phyloP scores from a whole-genome alignment of 2,888 invertebrate genomes.

The Parnassius orleans region DNA sequence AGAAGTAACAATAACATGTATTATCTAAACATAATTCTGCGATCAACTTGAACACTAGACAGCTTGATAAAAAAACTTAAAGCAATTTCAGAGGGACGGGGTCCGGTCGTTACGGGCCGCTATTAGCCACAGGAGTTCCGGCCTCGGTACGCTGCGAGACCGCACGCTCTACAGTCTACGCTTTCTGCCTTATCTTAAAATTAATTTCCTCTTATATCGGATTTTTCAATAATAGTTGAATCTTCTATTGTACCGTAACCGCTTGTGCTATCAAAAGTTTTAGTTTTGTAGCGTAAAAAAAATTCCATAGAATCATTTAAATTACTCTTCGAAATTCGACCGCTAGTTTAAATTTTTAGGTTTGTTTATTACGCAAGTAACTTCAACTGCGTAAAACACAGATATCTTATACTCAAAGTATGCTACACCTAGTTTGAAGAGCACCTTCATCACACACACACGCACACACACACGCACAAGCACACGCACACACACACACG shows the following conservation, averaged over 20 bases:
- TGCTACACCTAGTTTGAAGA: too few relatives aligned
- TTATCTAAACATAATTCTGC: too few relatives aligned
- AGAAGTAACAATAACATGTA: too few relatives aligned
- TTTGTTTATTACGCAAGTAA: too few relatives aligned
- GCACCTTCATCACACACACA: too few relatives aligned
- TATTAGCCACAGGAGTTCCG: not conserved
- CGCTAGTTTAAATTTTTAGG: too few relatives aligned
- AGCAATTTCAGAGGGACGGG: not conserved
- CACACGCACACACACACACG: too few relatives aligned
- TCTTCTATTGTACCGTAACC: not conserved
- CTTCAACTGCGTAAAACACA: too few relatives aligned
- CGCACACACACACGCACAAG: too few relatives aligned
- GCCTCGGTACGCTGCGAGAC: not conserved
- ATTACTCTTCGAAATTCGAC: too few relatives aligned
- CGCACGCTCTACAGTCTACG: not conserved
- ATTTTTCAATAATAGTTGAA: not conserved
- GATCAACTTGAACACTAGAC: not conserved
- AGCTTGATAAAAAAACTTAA: not conserved
- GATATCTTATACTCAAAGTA: too few relatives aligned
- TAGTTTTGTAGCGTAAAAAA: not conserved
- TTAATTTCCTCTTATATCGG: slow-evolving; percentile 7
- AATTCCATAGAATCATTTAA: too few relatives aligned
- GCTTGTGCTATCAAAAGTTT: not conserved
- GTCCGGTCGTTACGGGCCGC: slow-evolving; percentile 8
- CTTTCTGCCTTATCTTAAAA: slow-evolving; percentile 4